Base-by-base conservation (phyloP, 1,140 invertebrate species). In the Melanaphis sacchari region DNA sequence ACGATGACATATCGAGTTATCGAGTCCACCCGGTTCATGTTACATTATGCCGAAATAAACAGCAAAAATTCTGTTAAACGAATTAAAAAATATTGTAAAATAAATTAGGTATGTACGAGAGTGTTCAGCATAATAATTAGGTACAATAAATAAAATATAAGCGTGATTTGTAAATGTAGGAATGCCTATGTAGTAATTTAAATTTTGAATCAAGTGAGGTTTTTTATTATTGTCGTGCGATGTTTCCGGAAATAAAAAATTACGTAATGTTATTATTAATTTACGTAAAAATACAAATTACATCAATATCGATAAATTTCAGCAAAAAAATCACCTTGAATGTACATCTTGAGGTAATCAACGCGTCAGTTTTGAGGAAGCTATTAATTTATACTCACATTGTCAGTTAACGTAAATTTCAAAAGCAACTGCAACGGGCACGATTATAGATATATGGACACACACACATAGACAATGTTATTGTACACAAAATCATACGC, bases 351-450 rank as follows among this genome's bases (percentile, higher is more conserved):
- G 43, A 49, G 43, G 85, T 49, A 88, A 88, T 46, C 85, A 49
- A 88, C 85, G 85, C 43, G 85, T 88, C 43, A 49, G 31, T 88
- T 88, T 88, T 43, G 43, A 88, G 85, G 85, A 88, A 88, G 43
- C 85, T 36, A 88, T 46, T 88, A 88, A 88, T 49, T 88, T n/a
- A 36, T 88, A 46, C 6, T 9, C 18, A 43, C 41, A 87, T 87
- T 43, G 31, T 82, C 81, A 38, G 82, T 41, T 40, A 15, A 11
- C 38, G 40, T 85, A 85, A 38, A 85, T 85, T 43, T 85, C 82
- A 41, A 85, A 85, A 85, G 26, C 26, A 41, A 11, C 31, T 5
- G 4, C 8, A 31, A 11, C 40, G 38, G 8, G 38, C 81, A 82
- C 81, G 81, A 82, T 22, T 81, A 31, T 31, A 31, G 9, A 59